phyloP scores from a whole-genome alignment of 2,113 vertebrate species.

The Tragelaphus strepsiceros region DNA sequence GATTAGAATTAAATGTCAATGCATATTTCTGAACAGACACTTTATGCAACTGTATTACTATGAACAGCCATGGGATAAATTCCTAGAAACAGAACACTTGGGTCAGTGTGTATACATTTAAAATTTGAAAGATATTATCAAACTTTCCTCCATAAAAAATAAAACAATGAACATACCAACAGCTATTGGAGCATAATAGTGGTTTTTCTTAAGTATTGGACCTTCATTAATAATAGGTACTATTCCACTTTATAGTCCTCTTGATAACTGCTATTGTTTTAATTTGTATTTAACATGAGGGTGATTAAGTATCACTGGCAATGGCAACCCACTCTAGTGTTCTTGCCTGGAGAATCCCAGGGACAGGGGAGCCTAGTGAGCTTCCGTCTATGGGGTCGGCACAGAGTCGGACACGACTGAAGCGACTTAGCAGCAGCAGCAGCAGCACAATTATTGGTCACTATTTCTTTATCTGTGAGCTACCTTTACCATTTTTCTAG shows the following conservation, averaged over 20 bases:
- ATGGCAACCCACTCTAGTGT: no score
- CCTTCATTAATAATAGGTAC: background rate
- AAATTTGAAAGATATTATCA: background rate
- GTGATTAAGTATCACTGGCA: background rate
- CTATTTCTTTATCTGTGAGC: background rate
- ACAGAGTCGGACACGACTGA: no score
- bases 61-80: background rate
- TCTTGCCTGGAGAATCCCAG: no score
- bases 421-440: no score
- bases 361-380: no score
- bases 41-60: background rate
- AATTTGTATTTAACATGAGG: background rate
- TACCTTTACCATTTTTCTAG: slow-evolving; percentile 16
- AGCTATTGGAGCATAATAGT: background rate
- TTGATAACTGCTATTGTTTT: background rate
- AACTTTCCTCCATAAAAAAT: background rate
- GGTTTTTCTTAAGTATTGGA: background rate
- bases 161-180: background rate
- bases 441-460: background rate
- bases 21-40: background rate
- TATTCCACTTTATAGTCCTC: background rate
- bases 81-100: background rate
- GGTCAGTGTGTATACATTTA: background rate
- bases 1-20: background rate
- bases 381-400: no score